Conservation (phyloP, 2,113 vertebrate species). For the Amazona guildingii region DNA sequence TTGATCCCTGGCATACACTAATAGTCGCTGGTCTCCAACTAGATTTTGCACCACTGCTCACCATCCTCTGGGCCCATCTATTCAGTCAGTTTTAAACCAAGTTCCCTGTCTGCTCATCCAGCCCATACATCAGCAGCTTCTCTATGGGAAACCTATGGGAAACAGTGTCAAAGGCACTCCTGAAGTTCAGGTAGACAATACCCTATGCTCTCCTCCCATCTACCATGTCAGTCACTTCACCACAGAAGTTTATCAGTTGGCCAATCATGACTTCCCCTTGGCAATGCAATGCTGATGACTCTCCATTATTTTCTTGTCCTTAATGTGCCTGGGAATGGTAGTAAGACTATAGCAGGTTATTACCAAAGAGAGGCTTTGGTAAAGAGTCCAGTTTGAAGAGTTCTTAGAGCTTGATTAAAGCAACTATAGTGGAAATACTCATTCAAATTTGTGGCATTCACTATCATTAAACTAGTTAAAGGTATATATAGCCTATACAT, state of each 20-base stretch:
- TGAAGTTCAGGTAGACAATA: neutral
- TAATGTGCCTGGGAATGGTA: neutral
- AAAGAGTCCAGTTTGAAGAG: neutral
- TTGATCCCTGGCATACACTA: rapidly evolving
- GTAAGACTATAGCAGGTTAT: neutral
- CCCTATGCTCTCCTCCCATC: neutral
- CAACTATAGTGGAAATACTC: neutral
- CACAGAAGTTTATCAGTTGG: neutral
- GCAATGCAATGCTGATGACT: neutral
- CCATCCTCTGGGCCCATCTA: no score
- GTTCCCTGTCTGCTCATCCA: neutral
- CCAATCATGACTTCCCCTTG: neutral
- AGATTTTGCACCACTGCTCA: neutral
- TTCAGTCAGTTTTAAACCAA: neutral
- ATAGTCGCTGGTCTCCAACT: neutral
- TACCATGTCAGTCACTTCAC: neutral
- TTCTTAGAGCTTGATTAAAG: neutral
- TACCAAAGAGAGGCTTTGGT: neutral
- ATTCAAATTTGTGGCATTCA: neutral
- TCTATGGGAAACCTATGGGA: neutral
- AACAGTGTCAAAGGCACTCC: neutral
- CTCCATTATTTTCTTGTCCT: neutral
- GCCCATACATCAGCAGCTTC: neutral
- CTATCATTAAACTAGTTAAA: neutral
- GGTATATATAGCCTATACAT: neutral